Evolutionary conservation across 2,888 invertebrate species (phyloP), one percentile per base, ranked within the genome.

Genomic region (Aproaerema taeniolella): DNA sequence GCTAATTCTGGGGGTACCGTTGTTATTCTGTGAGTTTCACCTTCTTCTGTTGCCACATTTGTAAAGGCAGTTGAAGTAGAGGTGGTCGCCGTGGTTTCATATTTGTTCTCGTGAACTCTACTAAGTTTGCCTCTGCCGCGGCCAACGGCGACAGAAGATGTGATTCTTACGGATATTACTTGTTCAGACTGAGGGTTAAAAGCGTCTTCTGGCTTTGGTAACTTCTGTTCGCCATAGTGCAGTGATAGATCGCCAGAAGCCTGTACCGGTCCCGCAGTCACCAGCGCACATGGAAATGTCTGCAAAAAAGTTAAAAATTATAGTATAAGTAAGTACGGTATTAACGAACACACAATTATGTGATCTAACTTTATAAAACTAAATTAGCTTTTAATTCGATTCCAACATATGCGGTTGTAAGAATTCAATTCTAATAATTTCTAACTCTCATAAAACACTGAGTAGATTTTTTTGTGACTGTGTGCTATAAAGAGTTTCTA

Each of bases 121-220:
- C 48, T 47, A 29, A 58, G 46, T 50, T 68, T 79, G 11, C 54
- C 53, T 51, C 61, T 68, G 5, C 88, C 83, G 39, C 89, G 82
- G 2, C 87, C 89, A 3, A 90, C 82, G 38, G 89, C 89, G 10
- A 90, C 88, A 5, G 89, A 88, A 6, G 90, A 90, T 4, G 89
- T 89, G 40, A 90, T 89, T 57, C 90, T 83, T 30, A 90, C 88
- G 25, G 85, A 83, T 60, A 86, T 86, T 15, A 86, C 77, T 67
- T 80, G 67, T 70, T 88, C 70, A 59, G 88, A 50, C 58, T 75
- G 45, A 32, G 55, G 39, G 15, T 55, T 53, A 11, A 56, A 39
- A 44, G 50, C 43, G 40, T 59, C 58, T 41, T 55, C 60, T 39
- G 58, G 57, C 46, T 63, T 67, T 58, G 66, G 56, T 61, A 53